Percentiles rank a stretch among this genome's conserved stretches.
phyloP scores from a whole-genome alignment of 37 sponge, comb jelly and placozoan genomes.

The Spongilla lacustris region DNA sequence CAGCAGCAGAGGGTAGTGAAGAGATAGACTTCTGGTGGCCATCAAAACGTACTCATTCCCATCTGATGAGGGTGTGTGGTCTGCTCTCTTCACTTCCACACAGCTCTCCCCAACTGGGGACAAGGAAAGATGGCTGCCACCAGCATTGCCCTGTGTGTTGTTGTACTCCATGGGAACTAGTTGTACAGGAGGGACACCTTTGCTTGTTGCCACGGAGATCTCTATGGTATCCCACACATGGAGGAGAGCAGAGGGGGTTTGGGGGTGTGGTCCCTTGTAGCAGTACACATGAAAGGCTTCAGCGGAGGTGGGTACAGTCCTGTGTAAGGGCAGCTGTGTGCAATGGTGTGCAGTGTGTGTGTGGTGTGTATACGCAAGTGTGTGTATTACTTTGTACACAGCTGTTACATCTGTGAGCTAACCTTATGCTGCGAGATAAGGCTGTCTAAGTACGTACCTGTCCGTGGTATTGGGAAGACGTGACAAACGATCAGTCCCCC shows the following conservation, averaged over 20 bases:
- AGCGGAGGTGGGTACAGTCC: neutral
- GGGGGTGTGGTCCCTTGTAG: conserved; percentile 14
- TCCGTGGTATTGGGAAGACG: neutral
- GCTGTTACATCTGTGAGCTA: neutral
- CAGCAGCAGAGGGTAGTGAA: conserved; percentile 33
- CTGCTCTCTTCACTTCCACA: conserved; percentile 11
- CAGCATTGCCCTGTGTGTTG: neutral
- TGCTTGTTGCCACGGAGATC: neutral
- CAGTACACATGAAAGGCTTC: conserved; percentile 10
- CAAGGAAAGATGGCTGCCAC: neutral
- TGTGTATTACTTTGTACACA: too few species aligned
- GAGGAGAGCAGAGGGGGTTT: neutral
- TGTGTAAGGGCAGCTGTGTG: neutral
- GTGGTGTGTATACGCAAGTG: neutral
- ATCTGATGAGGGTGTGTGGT: neutral
- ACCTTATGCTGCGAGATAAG: neutral
- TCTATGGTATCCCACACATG: conserved; percentile 12
- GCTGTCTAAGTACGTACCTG: neutral
- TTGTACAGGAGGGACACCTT: neutral
- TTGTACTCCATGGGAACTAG: conserved; percentile 20
- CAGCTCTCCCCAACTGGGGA: conserved; percentile 33
- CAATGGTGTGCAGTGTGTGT: neutral
- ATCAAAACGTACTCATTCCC: neutral
- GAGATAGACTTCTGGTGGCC: neutral
- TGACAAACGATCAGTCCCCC: too few species aligned